Conservation (phyloP, 2,113 vertebrate genomes). For the Illadopsis cleaveri region DNA sequence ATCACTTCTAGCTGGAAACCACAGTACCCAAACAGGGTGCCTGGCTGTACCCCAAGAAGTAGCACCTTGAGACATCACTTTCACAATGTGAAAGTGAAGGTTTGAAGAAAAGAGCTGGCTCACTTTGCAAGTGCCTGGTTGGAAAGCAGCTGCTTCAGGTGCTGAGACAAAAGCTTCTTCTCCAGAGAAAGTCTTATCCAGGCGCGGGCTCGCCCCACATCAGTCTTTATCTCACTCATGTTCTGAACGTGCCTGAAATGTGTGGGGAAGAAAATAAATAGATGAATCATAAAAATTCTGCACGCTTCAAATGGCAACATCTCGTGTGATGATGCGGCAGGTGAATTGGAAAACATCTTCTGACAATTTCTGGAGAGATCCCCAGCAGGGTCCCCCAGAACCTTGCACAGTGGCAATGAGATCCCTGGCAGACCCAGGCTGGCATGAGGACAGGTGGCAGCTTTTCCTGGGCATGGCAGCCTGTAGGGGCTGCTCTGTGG, state of each 20-base stretch:
- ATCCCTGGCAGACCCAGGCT: not conserved
- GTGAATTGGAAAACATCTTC: not conserved
- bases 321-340: not conserved
- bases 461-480: fast-evolving
- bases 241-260: conserved; percentile 88
- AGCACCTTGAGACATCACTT: not conserved
- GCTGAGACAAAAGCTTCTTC: conserved; percentile 95
- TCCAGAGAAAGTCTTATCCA: conserved; percentile 96
- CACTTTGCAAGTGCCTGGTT: conserved; percentile 87
- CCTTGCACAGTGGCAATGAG: not conserved
- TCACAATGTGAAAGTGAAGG: fast-evolving
- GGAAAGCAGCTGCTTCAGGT: conserved; percentile 91
- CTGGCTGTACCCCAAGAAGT: not conserved
- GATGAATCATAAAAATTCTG: not conserved
- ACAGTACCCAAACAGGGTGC: not conserved
- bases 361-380: not conserved
- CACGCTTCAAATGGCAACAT: not conserved
- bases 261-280: not conserved
- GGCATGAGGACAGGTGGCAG: fast-evolving
- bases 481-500: fast-evolving
- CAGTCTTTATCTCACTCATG: conserved; percentile 93
- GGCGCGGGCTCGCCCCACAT: conserved; percentile 90
- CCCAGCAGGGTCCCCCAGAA: not conserved
- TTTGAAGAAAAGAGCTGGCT: not conserved
- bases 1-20: not conserved